Evolutionary conservation across 1,140 invertebrate species (phyloP).

Genomic region (Homalodisca vitripennis): DNA sequence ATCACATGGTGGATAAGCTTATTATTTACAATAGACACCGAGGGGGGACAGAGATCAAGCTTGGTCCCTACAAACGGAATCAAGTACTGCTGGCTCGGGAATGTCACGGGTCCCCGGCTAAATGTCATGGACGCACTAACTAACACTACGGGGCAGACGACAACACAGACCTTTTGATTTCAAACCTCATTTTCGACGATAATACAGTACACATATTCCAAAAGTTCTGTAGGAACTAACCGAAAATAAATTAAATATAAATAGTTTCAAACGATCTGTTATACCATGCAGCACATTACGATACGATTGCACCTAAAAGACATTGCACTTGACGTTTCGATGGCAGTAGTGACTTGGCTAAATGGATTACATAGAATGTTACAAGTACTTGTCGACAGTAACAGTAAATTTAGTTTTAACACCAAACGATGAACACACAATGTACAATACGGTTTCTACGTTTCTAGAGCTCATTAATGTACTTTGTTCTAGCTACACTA

Average conservation of each 20-base stretch:
- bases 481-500: slow-evolving; percentile 1
- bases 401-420: background rate
- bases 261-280: background rate
- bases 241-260: background rate
- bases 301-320: background rate
- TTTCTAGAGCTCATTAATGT: background rate
- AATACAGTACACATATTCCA: no score
- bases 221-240: background rate
- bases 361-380: background rate
- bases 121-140: background rate
- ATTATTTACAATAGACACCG: no score
- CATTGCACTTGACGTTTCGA: slow-evolving; percentile 22
- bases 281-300: no score
- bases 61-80: slow-evolving; percentile 14
- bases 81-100: slow-evolving; percentile 13
- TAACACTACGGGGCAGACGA: background rate
- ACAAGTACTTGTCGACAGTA: background rate
- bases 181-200: background rate
- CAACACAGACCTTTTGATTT: background rate
- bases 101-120: background rate
- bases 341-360: no score
- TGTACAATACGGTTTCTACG: no score
- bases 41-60: background rate
- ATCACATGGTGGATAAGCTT: no score
- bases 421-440: background rate